Evolutionary conservation across 2,888 invertebrate species (phyloP).

Genomic region (Chorisops tibialis): DNA sequence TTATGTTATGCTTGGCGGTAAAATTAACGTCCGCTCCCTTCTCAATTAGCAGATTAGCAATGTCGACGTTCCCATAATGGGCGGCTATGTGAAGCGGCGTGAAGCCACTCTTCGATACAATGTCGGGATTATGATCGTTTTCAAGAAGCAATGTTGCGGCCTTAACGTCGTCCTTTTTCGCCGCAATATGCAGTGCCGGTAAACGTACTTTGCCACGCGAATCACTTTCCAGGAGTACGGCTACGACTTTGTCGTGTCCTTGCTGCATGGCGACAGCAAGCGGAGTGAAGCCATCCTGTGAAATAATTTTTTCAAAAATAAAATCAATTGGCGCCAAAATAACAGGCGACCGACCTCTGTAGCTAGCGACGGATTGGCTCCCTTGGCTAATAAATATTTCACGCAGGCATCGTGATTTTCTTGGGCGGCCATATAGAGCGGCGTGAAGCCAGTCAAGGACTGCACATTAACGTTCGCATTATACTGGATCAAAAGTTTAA

Average conservation of each 20-base stretch:
- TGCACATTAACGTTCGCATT: constrained; percentile 96
- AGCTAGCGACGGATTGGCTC: constrained; percentile 93
- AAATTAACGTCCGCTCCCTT: constrained; percentile 94
- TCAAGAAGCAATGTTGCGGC: constrained; percentile 88
- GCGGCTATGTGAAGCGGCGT: constrained; percentile 98
- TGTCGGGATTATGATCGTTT: constrained; percentile 96
- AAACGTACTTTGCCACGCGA: constrained; percentile 92
- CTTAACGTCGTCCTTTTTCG: constrained; percentile 97
- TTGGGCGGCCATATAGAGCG: constrained; percentile 98
- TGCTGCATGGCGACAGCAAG: constrained; percentile 99
- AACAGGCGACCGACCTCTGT: constrained; percentile 71
- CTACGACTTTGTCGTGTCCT: constrained; percentile 94
- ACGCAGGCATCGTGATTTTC: constrained; percentile 95
- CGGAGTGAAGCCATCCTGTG: constrained; percentile 94
- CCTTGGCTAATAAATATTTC: constrained; percentile 82
- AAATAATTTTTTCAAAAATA: too few species aligned
- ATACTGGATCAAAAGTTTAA: constrained; percentile 83
- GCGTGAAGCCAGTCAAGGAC: constrained; percentile 95
- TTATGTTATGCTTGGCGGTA: constrained; percentile 95
- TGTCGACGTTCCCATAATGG: constrained; percentile 96
- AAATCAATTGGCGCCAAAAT: too few species aligned
- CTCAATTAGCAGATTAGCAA: constrained; percentile 82
- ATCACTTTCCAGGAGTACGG: constrained; percentile 93
- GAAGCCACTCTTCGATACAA: constrained; percentile 95
- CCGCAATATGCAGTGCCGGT: constrained; percentile 96